These are phyloP conservation scores for Otus sunia DNA, from an alignment of 2,113 vertebrate genomes.

Conservation along the genomic window DNA sequence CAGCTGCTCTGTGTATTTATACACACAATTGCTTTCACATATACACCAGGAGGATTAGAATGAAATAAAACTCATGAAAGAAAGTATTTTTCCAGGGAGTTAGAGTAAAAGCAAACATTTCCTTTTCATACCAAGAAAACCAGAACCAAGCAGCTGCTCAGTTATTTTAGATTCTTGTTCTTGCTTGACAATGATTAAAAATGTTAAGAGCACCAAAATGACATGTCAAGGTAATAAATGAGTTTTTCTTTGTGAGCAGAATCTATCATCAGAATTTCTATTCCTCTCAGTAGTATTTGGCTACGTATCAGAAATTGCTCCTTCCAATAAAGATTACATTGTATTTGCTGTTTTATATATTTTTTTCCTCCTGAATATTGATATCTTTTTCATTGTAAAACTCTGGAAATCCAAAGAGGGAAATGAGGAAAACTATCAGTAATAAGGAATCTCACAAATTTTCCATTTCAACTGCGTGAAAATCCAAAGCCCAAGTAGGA, in stretches of 20 bases:
- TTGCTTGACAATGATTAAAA: constrained; percentile 24
- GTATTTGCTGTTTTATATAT: not conserved
- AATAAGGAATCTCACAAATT: not conserved
- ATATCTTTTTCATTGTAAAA: not conserved
- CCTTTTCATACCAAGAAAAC: constrained; percentile 21
- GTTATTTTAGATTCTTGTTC: constrained; percentile 34
- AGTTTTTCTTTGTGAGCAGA: not conserved
- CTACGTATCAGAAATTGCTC: not conserved
- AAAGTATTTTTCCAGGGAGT: constrained; percentile 33
- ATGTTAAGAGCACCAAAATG: not conserved
- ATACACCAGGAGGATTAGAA: constrained; percentile 40
- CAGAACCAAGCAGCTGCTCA: constrained; percentile 8
- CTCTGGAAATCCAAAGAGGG: not conserved
- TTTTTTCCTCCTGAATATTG: not conserved
- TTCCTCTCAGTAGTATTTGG: not conserved
- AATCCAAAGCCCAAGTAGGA: not conserved
- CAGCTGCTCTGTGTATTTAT: constrained; percentile 60
- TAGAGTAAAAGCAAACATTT: constrained; percentile 35
- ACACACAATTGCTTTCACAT: constrained; percentile 32
- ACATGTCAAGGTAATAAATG: not conserved
- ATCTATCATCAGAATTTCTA: not conserved
- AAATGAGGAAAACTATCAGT: not conserved
- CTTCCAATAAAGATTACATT: not conserved
- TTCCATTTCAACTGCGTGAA: not conserved
- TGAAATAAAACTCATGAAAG: constrained; percentile 48